Conservation (phyloP, 1,140 invertebrate species). For the Polypedilum pembai region DNA sequence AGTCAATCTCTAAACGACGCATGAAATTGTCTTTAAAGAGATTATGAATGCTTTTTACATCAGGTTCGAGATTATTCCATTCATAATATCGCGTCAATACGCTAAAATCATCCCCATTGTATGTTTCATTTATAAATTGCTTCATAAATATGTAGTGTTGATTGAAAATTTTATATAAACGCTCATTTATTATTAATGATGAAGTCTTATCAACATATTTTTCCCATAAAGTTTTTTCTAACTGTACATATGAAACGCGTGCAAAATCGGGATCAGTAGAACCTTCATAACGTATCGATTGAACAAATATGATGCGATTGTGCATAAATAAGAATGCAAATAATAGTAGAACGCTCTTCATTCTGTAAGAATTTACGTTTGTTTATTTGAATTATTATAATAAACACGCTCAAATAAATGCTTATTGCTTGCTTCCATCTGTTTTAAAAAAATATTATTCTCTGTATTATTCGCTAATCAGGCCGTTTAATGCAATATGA, state of each 20-base stretch:
- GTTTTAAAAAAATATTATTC: no score
- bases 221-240: constrained; percentile 38
- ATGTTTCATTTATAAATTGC: constrained; percentile 33
- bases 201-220: constrained; percentile 36
- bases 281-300: constrained; percentile 30
- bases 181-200: constrained; percentile 35
- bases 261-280: constrained; percentile 32
- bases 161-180: constrained; percentile 39
- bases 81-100: constrained; percentile 38
- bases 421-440: no score
- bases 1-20: constrained; percentile 22
- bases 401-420: no score
- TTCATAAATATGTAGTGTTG: constrained; percentile 36
- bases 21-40: constrained; percentile 34
- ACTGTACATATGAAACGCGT: constrained; percentile 30
- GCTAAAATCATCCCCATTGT: constrained; percentile 34
- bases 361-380: no score
- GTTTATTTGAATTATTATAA: no score
- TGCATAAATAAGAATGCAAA: not conserved
- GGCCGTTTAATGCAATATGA: no score
- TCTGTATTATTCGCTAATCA: no score
- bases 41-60: constrained; percentile 36
- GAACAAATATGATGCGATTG: not conserved
- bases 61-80: constrained; percentile 38
- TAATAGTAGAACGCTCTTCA: no score